phyloP scores from a whole-genome alignment of 2,113 vertebrate genomes.

The Balaeniceps rex region DNA sequence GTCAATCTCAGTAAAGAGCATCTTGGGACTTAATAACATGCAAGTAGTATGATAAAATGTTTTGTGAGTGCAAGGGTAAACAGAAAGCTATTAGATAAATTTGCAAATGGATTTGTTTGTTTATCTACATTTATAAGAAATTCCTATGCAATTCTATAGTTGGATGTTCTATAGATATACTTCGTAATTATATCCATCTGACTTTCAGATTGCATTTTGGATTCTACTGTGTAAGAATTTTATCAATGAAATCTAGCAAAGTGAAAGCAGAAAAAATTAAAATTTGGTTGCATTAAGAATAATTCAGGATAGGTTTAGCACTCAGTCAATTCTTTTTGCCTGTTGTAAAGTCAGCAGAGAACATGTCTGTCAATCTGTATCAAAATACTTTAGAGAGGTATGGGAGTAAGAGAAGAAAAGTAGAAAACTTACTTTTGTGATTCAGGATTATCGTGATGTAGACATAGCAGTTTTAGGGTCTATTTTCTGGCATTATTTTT shows the following conservation, averaged over 20 bases:
- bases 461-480: neutral
- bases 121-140: slow-evolving; percentile 8
- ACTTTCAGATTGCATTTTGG: neutral
- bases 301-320: neutral
- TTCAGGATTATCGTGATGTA: neutral
- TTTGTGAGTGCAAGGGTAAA: slow-evolving; percentile 3
- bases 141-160: neutral
- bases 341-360: neutral
- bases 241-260: neutral
- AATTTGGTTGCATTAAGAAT: neutral
- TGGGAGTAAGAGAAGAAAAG: neutral
- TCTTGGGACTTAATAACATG: neutral
- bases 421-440: neutral
- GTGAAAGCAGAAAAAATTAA: neutral
- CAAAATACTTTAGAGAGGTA: neutral
- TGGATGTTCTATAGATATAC: neutral
- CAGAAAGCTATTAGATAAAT: slow-evolving; percentile 5
- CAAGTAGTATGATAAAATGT: neutral
- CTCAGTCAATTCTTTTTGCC: neutral
- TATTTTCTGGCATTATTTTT: neutral
- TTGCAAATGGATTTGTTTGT: slow-evolving; percentile 11
- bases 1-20: neutral
- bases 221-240: neutral
- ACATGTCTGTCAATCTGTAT: neutral
- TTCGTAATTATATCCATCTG: neutral